Evolutionary conservation across 2,113 vertebrate genomes (phyloP), one percentile per base, ranked within the genome.

Genomic region (Hydrochoerus hydrochaeris): DNA sequence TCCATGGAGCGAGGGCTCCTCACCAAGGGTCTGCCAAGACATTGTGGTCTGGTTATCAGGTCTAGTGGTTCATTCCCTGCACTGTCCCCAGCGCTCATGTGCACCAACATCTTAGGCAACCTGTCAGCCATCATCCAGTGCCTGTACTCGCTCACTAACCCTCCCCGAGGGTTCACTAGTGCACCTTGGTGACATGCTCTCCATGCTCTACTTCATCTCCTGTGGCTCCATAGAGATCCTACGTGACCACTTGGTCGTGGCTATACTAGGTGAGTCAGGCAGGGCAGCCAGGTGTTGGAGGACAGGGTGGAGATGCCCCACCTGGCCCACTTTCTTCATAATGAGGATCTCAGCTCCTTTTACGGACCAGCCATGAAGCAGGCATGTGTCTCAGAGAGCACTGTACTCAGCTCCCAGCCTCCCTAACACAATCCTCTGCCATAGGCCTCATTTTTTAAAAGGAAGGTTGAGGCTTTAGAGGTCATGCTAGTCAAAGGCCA

Each of bases 71-170:
- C 92, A 86, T 35, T 35, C 3, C 38, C 65, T 13, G 60, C 71
- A 75, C 9, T 16, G 16, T 17, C 95, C 67, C 30, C 98, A 99
- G 99, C 99, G 85, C 99, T 99, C 95, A 99, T 99, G 99, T 99
- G 99, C 0, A 99, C 99, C 99, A 99, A 99, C 62, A 99, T 99
- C 98, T 99, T 99, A 0, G 99, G 99, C 81, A 99, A 99, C 0
- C 99, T 99, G 96, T 99, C 99, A 0, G 99, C 99, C 97, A 99
- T 99, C 98, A 99, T 99, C 98, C 99, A 99, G 98, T 99, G 99
- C 52, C 98, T 99, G 82, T 99, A 99, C 98, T 99, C 99, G 0
- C 99, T 99, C 96, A 99, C 99, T 0, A 99, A 99, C 92, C 99
- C 99, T 99, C 0, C 99, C 99, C 0, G 99, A 99, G 0, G 99